Percentiles rank a stretch among this genome's conserved stretches.
Evolutionary conservation across 2,888 invertebrate species (phyloP).

Genomic region (Kuschelorhynchus macadamiae): DNA sequence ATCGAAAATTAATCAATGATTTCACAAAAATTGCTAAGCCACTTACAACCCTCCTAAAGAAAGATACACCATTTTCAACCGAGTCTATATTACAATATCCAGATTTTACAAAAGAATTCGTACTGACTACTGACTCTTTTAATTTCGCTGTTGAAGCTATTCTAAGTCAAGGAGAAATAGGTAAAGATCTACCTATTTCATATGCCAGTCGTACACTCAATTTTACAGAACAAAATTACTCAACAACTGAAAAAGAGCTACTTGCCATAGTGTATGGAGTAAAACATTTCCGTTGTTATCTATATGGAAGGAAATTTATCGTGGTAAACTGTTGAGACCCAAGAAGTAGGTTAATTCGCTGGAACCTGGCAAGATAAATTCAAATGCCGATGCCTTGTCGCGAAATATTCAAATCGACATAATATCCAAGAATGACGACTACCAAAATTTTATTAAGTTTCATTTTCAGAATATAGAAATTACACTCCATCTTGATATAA

Average conservation of each 20-base stretch:
- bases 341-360: constrained; percentile 57
- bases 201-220: constrained; percentile 61
- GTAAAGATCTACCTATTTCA: constrained; percentile 61
- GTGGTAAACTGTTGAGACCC: constrained; percentile 60
- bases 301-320: constrained; percentile 64
- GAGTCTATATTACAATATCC: constrained; percentile 53
- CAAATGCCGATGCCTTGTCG: constrained; percentile 51
- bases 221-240: constrained; percentile 61
- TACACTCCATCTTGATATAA: no score
- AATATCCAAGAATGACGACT: constrained; percentile 49
- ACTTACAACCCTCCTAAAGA: constrained; percentile 46
- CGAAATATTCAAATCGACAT: no score
- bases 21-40: constrained; percentile 49
- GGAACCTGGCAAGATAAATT: constrained; percentile 59
- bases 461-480: no score
- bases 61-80: constrained; percentile 28
- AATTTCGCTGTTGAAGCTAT: not conserved
- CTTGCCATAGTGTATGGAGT: constrained; percentile 62
- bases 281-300: constrained; percentile 63
- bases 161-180: not conserved
- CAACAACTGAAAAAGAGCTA: constrained; percentile 63
- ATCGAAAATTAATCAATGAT: constrained; percentile 39
- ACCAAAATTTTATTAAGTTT: no score
- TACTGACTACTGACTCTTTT: constrained; percentile 52
- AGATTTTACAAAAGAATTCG: not conserved